Evolutionary conservation across 1,140 invertebrate genomes (phyloP).

Genomic region (Drosophila ambigua): DNA sequence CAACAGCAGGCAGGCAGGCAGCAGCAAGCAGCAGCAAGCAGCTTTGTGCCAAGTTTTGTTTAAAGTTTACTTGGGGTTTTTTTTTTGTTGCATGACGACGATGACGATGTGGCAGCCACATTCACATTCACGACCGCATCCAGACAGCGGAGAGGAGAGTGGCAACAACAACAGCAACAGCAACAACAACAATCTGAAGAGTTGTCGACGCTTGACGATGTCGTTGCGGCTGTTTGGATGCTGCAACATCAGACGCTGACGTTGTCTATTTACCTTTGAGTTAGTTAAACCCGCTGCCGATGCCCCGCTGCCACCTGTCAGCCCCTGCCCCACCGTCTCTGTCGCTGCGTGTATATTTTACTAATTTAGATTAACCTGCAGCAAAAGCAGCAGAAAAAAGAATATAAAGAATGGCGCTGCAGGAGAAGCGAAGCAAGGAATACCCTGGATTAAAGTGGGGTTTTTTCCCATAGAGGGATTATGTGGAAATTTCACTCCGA

Average conservation of each 20-base stretch:
- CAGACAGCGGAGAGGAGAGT: constrained; percentile 25
- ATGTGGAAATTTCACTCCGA: too few species aligned
- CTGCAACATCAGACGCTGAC: constrained; percentile 25
- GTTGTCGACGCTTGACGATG: constrained; percentile 73
- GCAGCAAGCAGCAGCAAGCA: constrained; percentile 18
- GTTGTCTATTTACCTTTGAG: constrained; percentile 74
- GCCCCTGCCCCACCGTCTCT: neutral
- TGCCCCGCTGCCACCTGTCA: constrained; percentile 2
- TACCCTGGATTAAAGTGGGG: too few species aligned
- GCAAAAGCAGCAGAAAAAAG: constrained; percentile 23
- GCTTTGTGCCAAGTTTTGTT: constrained; percentile 79
- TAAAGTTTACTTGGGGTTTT: constrained; percentile 71
- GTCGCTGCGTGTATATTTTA: constrained; percentile 76
- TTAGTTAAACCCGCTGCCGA: constrained; percentile 63
- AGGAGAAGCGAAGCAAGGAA: neutral
- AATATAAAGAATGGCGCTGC: neutral
- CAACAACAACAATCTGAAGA: constrained; percentile 61
- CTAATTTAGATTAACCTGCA: constrained; percentile 81
- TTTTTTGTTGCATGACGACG: constrained; percentile 28
- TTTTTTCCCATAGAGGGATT: too few species aligned
- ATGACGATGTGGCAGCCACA: constrained; percentile 19
- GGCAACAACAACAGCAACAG: constrained; percentile 19
- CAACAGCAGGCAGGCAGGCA: neutral
- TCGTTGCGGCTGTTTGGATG: constrained; percentile 35
- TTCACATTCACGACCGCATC: constrained; percentile 37